Percentiles rank a stretch among this genome's conserved stretches.
Evolutionary conservation across 2,113 vertebrate genomes (phyloP).

Genomic region (Hylia prasina): DNA sequence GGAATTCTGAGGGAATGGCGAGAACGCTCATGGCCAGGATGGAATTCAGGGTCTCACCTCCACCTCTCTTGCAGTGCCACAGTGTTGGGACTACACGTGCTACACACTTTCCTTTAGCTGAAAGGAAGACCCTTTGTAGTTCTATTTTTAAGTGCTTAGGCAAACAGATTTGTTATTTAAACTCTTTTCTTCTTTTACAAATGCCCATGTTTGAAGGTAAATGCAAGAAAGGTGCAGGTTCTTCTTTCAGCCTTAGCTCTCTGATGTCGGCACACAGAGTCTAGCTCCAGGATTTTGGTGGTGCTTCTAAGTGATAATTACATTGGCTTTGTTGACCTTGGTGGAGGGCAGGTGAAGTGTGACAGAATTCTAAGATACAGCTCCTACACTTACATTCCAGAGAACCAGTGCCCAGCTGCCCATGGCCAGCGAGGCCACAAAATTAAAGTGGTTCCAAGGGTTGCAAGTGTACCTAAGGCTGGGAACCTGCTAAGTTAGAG

Average conservation of each 20-base stretch:
- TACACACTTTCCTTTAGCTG: background rate
- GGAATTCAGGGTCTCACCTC: background rate
- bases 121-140: background rate
- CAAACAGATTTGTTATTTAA: background rate
- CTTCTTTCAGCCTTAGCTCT: background rate
- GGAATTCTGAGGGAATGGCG: background rate
- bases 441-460: background rate
- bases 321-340: background rate
- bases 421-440: accelerated
- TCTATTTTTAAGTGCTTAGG: background rate
- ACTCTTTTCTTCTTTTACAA: background rate
- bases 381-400: background rate
- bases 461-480: background rate
- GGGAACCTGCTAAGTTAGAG: background rate
- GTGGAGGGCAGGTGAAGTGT: background rate
- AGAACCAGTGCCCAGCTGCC: background rate
- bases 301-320: background rate
- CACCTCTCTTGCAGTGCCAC: background rate
- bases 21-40: accelerated
- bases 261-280: background rate
- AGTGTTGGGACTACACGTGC: accelerated
- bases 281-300: background rate
- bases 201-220: background rate
- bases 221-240: background rate
- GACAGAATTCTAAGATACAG: background rate